Evolutionary conservation across 2,888 invertebrate genomes (phyloP).

Genomic region (Sceliomorpha sp.): DNA sequence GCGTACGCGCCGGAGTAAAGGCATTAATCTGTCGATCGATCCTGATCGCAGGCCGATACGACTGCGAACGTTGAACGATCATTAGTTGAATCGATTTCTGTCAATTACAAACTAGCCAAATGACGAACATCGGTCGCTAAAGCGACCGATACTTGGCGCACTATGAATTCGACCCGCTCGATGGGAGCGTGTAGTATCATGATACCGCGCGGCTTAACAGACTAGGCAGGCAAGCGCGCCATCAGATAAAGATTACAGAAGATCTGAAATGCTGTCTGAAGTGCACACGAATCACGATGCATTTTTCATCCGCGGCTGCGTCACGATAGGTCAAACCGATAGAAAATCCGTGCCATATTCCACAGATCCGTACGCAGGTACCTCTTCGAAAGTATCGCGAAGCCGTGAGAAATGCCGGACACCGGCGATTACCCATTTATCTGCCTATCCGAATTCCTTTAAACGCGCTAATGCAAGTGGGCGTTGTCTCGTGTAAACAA

Average conservation of each 20-base stretch:
- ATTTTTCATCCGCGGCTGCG: conserved; percentile 25
- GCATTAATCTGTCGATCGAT: neutral
- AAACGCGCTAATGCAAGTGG: conserved; percentile 34
- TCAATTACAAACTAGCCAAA: conserved; percentile 21
- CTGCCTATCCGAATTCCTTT: conserved; percentile 40
- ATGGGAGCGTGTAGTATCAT: conserved; percentile 12
- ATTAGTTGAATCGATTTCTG: conserved; percentile 16
- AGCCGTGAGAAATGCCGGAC: conserved; percentile 41
- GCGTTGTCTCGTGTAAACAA: conserved; percentile 46
- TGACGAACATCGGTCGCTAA: conserved; percentile 23
- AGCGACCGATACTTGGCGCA: conserved; percentile 12
- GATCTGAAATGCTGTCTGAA: conserved; percentile 12
- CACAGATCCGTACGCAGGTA: conserved; percentile 24
- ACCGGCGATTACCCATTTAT: conserved; percentile 28
- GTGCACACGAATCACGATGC: conserved; percentile 18
- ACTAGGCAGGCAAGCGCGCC: conserved; percentile 17
- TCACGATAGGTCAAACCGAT: conserved; percentile 30
- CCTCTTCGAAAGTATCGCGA: conserved; percentile 6
- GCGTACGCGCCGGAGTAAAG: neutral
- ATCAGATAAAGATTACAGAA: conserved; percentile 29
- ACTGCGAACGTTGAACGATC: conserved; percentile 15
- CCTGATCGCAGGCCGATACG: neutral
- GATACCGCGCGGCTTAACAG: conserved; percentile 20
- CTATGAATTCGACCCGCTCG: conserved; percentile 11
- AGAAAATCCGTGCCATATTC: conserved; percentile 44